Evolutionary conservation across 2,797 vertebrate species (phyloP), one percentile per base, ranked within the genome.

Genomic region (Manis crassicaudata): DNA sequence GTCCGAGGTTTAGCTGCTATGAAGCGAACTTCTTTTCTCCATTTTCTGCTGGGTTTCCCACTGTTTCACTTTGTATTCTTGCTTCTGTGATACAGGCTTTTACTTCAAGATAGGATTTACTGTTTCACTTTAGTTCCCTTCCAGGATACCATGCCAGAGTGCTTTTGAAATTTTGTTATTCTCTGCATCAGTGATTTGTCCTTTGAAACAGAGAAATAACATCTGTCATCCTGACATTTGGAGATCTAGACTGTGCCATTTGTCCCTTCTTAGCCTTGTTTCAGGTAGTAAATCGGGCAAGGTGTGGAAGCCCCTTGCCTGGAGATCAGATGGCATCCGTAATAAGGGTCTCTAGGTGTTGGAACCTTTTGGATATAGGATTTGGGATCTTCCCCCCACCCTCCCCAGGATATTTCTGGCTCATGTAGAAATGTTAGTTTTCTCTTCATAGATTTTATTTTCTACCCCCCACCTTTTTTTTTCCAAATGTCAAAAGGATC

Each of bases 241-340:
- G 97, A 97, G 94, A 92, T 84, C 88, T 58, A 97, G 84, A 97
- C 90, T 93, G n/a, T 84, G 92, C 63, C 56, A 80, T 97, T 97
- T 98, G 93, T 95, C 88, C 97, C 43, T 73, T 60, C 93, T 43
- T 79, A 96, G 97, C 81, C 73, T 98, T 96, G 88, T 97, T 96
- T 97, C 37, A 88, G 88, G n/a, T 81, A 97, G 97, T 97, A 98
- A 98, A 97, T 98, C 89, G 96, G 88, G 84, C 95, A 96, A 94
- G 77, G n/a, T 94, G 50, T 96, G 81, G 94, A 50, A 46, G 13
- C 81, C 35, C 40, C 77, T 92, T 94, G 29, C 65, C 92, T 83
- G 54, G 80, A 95, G 91, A 92, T 73, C 79, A 80, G 79, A 84
- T 82, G 52, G 68, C 77, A 20, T 43, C 35, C 32, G 32, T 40